Evolutionary conservation across 2,888 invertebrate genomes (phyloP).

Genomic region (Hemistola chrysoprasaria): DNA sequence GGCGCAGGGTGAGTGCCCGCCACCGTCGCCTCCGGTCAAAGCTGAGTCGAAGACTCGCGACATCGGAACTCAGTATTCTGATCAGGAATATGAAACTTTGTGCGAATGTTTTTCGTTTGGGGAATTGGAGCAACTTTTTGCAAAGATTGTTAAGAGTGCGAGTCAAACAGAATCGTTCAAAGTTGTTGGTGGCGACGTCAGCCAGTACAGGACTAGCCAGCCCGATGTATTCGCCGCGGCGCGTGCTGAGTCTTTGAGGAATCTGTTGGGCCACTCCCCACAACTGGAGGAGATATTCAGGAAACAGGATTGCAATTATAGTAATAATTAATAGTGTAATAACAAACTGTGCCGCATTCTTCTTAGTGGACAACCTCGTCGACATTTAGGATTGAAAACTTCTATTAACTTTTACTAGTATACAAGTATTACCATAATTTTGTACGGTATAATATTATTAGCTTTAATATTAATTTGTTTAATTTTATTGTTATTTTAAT

Average conservation of each 20-base stretch:
- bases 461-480: too few relatives aligned
- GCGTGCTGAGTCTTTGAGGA: conserved; percentile 48
- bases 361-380: too few relatives aligned
- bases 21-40: conserved; percentile 25
- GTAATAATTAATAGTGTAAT: too few relatives aligned
- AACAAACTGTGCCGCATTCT: too few relatives aligned
- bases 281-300: conserved; percentile 57
- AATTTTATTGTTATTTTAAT: background rate
- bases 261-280: conserved; percentile 44
- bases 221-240: conserved; percentile 45
- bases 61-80: conserved; percentile 50
- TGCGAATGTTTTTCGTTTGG: conserved; percentile 60
- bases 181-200: conserved; percentile 38
- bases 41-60: conserved; percentile 45
- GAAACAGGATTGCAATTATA: conserved; percentile 45
- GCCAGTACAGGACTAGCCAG: conserved; percentile 31
- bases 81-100: conserved; percentile 51
- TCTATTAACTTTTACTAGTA: too few relatives aligned
- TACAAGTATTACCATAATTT: too few relatives aligned
- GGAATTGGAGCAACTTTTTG: conserved; percentile 41
- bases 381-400: too few relatives aligned
- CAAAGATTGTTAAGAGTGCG: conserved; percentile 25
- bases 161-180: conserved; percentile 19
- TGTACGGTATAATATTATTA: too few relatives aligned
- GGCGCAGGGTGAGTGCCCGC: conserved; percentile 36